Evolutionary conservation across 2,113 vertebrate genomes (phyloP).

Genomic region (Hiodon tergisus): DNA sequence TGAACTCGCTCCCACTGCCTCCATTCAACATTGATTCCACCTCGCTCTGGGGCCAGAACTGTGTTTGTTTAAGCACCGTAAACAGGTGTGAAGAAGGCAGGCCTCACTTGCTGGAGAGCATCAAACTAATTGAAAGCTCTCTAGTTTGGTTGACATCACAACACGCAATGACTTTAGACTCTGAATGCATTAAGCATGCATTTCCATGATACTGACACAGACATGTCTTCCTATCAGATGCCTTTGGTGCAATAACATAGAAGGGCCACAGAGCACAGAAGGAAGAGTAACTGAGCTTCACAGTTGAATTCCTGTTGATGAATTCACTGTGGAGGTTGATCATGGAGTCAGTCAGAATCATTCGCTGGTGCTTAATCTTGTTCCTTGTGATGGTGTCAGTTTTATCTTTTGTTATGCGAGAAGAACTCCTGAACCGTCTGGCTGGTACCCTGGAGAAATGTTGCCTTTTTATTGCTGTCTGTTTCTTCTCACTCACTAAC

Average conservation of each 20-base stretch:
- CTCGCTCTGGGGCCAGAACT: conserved; percentile 11
- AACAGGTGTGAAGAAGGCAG: conserved; percentile 21
- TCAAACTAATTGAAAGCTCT: conserved; percentile 27
- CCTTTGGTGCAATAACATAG: conserved; percentile 22
- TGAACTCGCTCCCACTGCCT: too few relatives aligned
- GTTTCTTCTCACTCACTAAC: background rate
- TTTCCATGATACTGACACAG: conserved; percentile 24
- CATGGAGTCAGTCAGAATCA: conserved; percentile 18
- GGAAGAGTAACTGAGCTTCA: conserved; percentile 22
- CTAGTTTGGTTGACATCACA: conserved; percentile 20
- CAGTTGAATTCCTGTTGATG: conserved; percentile 9
- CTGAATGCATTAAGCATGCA: conserved; percentile 22
- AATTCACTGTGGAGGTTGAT: conserved; percentile 17
- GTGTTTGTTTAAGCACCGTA: conserved; percentile 10
- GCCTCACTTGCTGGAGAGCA: conserved; percentile 23
- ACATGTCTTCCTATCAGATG: conserved; percentile 23
- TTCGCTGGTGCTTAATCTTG: conserved; percentile 21
- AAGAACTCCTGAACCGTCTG: background rate
- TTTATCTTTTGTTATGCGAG: conserved; percentile 14
- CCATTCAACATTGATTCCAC: conserved; percentile 19
- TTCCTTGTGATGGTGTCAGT: conserved; percentile 21
- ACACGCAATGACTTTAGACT: conserved; percentile 20
- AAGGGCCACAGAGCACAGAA: conserved; percentile 20
- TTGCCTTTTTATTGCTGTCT: background rate
- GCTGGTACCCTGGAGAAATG: background rate